Conservation (phyloP, 1,140 invertebrate genomes). For the Aricia agestis region DNA sequence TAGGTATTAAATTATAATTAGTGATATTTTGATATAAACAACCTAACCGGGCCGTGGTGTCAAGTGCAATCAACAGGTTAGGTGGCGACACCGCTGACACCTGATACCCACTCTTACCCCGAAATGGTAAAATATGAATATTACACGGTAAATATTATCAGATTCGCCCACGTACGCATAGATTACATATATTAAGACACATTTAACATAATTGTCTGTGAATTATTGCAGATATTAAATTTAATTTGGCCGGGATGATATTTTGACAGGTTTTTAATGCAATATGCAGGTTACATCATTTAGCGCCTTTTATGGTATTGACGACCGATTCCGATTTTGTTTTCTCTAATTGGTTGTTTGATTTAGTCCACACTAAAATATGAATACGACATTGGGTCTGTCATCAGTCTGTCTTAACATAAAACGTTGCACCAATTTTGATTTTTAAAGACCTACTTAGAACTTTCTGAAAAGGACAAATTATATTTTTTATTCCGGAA, state of each 20-base stretch:
- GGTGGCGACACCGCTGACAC: neutral
- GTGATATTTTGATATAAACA: neutral
- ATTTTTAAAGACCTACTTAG: no score
- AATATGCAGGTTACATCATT: neutral
- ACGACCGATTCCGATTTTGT: neutral
- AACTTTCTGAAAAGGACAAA: no score
- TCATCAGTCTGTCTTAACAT: no score
- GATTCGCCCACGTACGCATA: neutral
- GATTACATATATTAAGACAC: neutral
- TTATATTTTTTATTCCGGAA: no score
- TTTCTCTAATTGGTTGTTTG: no score
- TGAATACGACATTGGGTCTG: no score
- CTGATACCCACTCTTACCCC: neutral
- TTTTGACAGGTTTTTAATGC: conserved; percentile 1
- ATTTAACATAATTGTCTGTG: neutral
- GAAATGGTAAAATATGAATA: neutral
- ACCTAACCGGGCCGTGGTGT: neutral
- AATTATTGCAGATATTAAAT: neutral
- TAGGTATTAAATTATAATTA: no score
- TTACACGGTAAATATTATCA: neutral
- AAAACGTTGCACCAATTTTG: no score
- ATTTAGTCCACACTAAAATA: no score
- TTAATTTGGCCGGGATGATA: neutral
- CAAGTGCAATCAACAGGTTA: neutral
- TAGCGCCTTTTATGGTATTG: neutral